Conservation (phyloP, 2,113 vertebrate genomes). For the Datnioides undecimradiatus region DNA sequence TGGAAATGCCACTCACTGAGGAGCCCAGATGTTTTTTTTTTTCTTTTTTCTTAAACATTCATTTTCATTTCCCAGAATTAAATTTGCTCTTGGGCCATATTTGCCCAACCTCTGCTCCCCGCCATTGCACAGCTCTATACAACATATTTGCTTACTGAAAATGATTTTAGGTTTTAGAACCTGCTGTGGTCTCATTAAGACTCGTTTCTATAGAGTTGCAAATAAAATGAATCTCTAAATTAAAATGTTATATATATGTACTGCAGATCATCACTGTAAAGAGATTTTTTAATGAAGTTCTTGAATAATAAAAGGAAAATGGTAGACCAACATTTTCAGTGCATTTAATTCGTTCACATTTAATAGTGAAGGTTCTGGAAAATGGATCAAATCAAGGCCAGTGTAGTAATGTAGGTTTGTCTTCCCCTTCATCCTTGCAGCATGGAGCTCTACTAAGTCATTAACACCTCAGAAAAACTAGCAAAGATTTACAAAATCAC, state of each 20-base stretch:
- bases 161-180: neutral
- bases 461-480: neutral
- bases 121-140: neutral
- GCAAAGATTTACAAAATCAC: neutral
- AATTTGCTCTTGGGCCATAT: constrained; percentile 4
- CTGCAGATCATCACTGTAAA: neutral
- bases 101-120: neutral
- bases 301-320: constrained; percentile 6
- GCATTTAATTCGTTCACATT: neutral
- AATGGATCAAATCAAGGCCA: constrained; percentile 18
- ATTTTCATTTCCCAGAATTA: constrained; percentile 18
- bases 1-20: constrained; percentile 7
- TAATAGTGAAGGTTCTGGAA: neutral
- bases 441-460: neutral
- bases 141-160: neutral
- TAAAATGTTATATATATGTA: constrained; percentile 8
- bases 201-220: neutral
- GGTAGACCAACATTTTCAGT: neutral
- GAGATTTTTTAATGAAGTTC: neutral
- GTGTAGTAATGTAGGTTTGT: neutral
- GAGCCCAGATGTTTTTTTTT: neutral
- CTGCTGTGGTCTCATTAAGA: neutral
- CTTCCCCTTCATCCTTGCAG: neutral
- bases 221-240: constrained; percentile 6
- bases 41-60: neutral